Conservation (phyloP, 2,797 vertebrate species). For the Gallirallus australis region DNA sequence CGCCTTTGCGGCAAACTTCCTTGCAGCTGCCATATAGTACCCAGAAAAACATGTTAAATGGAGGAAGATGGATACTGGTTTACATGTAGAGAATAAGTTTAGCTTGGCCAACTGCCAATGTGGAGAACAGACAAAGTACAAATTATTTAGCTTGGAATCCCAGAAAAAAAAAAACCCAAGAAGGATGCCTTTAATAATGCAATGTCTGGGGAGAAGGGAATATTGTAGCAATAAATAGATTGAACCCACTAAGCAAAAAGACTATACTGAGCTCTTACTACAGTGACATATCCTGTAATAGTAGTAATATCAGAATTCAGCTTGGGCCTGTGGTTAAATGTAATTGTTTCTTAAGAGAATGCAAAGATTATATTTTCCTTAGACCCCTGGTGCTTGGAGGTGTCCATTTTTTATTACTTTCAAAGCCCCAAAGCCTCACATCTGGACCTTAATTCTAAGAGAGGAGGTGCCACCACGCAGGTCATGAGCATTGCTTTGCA, state of each 20-base stretch:
- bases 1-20: not conserved
- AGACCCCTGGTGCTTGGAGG: not conserved
- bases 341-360: not conserved
- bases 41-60: not conserved
- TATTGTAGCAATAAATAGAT: conserved; percentile 31
- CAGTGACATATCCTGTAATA: not conserved
- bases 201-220: not conserved
- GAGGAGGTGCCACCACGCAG: not conserved
- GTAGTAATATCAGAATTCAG: not conserved
- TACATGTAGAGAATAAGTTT: not conserved
- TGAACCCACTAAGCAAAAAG: not conserved
- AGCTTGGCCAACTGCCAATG: not conserved
- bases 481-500: not conserved
- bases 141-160: not conserved
- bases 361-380: not conserved
- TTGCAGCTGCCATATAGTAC: not conserved
- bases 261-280: not conserved
- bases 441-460: not conserved
- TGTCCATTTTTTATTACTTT: not conserved
- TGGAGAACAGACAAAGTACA: not conserved
- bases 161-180: not conserved
- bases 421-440: not conserved
- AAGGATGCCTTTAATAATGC: conserved; percentile 63
- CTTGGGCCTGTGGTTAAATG: not conserved
- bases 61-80: not conserved